These are phyloP conservation scores for Plagodis pulveraria DNA, from an alignment of 2,888 invertebrate species.

Conservation along the genomic window DNA sequence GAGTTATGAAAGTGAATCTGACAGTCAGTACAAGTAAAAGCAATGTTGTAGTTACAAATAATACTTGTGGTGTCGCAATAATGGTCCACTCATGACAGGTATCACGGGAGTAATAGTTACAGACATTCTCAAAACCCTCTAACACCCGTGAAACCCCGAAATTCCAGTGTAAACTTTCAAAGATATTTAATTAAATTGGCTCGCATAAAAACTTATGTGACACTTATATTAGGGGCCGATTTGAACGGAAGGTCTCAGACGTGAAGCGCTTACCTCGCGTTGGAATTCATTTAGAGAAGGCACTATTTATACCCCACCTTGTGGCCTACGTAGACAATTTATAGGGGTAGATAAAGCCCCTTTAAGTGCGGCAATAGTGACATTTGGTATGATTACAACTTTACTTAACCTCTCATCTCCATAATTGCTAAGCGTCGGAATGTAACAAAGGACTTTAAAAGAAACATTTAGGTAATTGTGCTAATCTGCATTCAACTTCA, in stretches of 20 bases:
- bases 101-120: background rate
- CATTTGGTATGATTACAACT: slow-evolving; percentile 28
- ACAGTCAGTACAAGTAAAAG: too few species aligned
- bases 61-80: too few species aligned
- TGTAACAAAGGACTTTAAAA: too few species aligned
- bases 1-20: too few species aligned
- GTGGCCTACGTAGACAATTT: slow-evolving; percentile 27
- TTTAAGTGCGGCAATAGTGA: slow-evolving; percentile 23
- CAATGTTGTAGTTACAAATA: too few species aligned
- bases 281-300: slow-evolving; percentile 32
- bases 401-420: slow-evolving; percentile 11
- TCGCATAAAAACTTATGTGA: slow-evolving; percentile 38
- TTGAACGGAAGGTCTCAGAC: slow-evolving; percentile 30
- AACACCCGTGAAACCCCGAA: slow-evolving; percentile 21
- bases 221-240: slow-evolving; percentile 34
- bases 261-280: slow-evolving; percentile 30
- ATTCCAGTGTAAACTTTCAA: slow-evolving; percentile 26
- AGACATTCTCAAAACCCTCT: slow-evolving; percentile 15
- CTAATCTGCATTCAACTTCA: too few species aligned
- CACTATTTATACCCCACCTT: slow-evolving; percentile 23
- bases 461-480: too few species aligned
- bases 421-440: too few species aligned
- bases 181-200: slow-evolving; percentile 39
- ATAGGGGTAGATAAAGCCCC: slow-evolving; percentile 31
- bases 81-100: slow-evolving; percentile 11